Evolutionary conservation across 2,888 invertebrate genomes (phyloP).

Genomic region (Rosalia funebris): DNA sequence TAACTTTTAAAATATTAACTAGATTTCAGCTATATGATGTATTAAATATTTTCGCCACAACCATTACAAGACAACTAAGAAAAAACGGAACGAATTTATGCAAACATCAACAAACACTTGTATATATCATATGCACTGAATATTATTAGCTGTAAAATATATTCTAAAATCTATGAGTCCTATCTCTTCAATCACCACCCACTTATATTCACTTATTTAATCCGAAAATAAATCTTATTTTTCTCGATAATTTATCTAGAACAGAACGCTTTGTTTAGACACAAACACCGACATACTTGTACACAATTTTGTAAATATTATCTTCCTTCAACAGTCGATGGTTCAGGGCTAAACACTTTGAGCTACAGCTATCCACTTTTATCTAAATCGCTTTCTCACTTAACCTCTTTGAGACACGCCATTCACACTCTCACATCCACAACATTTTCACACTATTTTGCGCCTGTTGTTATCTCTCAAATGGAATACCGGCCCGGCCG

Average conservation of each 20-base stretch:
- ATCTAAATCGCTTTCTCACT: constrained; percentile 20
- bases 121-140: too few relatives aligned
- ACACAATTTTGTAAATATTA: background rate
- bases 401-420: constrained; percentile 12
- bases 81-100: too few relatives aligned
- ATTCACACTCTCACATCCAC: background rate
- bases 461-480: background rate
- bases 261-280: background rate
- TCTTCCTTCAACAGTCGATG: constrained; percentile 27
- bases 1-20: too few relatives aligned
- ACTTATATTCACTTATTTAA: background rate
- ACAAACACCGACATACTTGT: background rate
- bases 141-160: background rate
- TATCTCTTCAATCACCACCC: background rate
- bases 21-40: too few relatives aligned
- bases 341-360: constrained; percentile 13
- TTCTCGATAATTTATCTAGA: too few relatives aligned
- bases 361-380: constrained; percentile 6
- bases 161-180: background rate
- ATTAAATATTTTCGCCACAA: too few relatives aligned
- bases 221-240: background rate
- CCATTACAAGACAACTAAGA: too few relatives aligned
- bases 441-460: background rate
- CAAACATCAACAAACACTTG: too few relatives aligned
- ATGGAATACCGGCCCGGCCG: background rate